Evolutionary conservation across 2,888 invertebrate genomes (phyloP).

Genomic region (Camponotus fellah): DNA sequence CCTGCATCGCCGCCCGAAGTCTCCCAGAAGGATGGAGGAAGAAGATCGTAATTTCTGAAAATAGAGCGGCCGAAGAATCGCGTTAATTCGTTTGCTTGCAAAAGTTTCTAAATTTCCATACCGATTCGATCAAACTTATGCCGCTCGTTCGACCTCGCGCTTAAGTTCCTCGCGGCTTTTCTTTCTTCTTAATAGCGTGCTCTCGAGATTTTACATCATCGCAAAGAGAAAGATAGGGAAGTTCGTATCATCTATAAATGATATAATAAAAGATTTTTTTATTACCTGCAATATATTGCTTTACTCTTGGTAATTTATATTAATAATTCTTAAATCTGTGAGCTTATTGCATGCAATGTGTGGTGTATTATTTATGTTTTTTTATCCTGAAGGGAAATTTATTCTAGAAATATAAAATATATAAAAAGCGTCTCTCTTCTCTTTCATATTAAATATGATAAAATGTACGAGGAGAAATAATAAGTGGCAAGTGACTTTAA

Average conservation of each 20-base stretch:
- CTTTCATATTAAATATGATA: neutral
- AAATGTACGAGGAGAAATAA: constrained; percentile 8
- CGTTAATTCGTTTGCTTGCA: constrained; percentile 16
- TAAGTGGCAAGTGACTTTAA: constrained; percentile 32
- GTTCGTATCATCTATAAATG: neutral
- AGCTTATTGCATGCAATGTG: neutral
- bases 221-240: neutral
- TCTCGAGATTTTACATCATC: constrained; percentile 2
- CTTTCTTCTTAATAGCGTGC: neutral
- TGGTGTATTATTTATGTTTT: neutral
- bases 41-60: constrained; percentile 42
- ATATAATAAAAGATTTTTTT: neutral
- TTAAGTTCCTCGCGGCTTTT: neutral
- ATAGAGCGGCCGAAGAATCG: constrained; percentile 51
- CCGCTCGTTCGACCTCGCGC: constrained; percentile 12
- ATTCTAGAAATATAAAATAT: neutral
- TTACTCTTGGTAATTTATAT: neutral
- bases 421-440: neutral
- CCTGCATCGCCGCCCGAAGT: constrained; percentile 38
- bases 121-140: constrained; percentile 47
- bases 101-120: constrained; percentile 41
- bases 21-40: constrained; percentile 48
- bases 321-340: neutral
- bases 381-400: neutral
- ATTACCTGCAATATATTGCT: neutral